Base-by-base conservation (phyloP, 2,797 vertebrate genomes). In the Lycodopsis pacificus region DNA sequence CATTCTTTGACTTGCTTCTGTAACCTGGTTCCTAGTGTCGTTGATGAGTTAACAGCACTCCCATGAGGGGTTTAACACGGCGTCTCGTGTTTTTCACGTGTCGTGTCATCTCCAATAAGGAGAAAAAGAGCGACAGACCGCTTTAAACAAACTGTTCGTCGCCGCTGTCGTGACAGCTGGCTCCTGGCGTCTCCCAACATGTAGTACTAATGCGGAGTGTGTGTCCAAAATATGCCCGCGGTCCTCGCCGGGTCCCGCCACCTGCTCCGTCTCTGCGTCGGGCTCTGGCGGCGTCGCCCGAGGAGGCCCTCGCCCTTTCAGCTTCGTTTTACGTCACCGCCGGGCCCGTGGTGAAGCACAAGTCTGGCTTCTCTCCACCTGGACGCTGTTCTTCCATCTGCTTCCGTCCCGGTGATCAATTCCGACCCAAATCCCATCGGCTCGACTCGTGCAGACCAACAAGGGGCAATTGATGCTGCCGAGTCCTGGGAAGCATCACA, bases 361-460 rank as follows among this genome's bases (percentile, higher is more conserved):
- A 73, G 81, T 65, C 83, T 92, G 90, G 89, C 87, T 11, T 0
- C 0, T 5, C 44, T 90, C 92, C 91, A 93, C 85, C 86, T 90
- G 89, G 88, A 89, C 20, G 44, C 81, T 13, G 86, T 59, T 79
- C 51, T 40, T 38, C 88, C 92, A 90, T 92, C 92, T 92, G 91
- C 40, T 85, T 82, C 83, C 80, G 48, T 86, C 79, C 69, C 72
- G 38, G 66, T 88, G 89, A 89, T 92, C 87, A 85, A 67, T 81
- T 83, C 80, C 84, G 88, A 89, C 86, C 86, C 81, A 73, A 51
- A 69, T 87, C 85, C 27, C 51, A 72, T 79, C 72, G 22, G 48
- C 76, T 67, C 12, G 19, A 63, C 80, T 75, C 20, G 12, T 12
- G 73, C 40, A 46, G 61, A 65, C 34, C 81, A 74, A 76, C 76